These are phyloP conservation scores for Drosophila nasuta DNA, from an alignment of 1,140 invertebrate species.

Conservation along the genomic window DNA sequence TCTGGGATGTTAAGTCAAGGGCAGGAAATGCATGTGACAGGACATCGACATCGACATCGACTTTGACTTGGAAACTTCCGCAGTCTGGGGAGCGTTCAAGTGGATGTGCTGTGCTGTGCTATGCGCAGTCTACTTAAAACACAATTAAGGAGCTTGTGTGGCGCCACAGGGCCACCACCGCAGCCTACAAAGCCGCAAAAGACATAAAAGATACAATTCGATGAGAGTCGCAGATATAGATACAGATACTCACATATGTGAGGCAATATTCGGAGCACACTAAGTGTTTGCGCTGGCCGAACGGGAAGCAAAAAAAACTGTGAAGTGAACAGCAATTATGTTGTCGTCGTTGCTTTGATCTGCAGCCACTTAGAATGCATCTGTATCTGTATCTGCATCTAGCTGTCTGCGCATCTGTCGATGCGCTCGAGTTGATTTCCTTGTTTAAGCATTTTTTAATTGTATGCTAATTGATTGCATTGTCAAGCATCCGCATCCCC, in stretches of 20 bases:
- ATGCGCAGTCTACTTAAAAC: constrained; percentile 42
- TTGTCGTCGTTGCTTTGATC: constrained; percentile 79
- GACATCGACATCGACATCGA: not conserved
- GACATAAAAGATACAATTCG: constrained; percentile 66
- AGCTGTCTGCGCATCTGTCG: constrained; percentile 38
- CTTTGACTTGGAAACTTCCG: constrained; percentile 38
- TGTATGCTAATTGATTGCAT: constrained; percentile 81
- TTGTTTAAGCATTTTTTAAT: constrained; percentile 80
- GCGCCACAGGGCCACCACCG: constrained; percentile 56
- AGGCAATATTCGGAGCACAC: constrained; percentile 36
- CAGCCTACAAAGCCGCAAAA: constrained; percentile 34
- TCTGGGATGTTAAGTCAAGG: constrained; percentile 39
- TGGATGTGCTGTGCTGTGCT: constrained; percentile 40
- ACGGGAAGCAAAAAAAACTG: constrained; percentile 48
- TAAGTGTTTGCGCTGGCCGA: constrained; percentile 52
- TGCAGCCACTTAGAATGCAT: constrained; percentile 43
- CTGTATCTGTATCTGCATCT: constrained; percentile 23
- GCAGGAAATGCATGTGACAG: constrained; percentile 52
- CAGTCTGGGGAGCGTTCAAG: constrained; percentile 46
- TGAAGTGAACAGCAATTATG: constrained; percentile 80
- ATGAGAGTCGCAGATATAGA: constrained; percentile 22
- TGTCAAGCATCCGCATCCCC: constrained; percentile 48
- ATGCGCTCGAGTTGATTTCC: constrained; percentile 62
- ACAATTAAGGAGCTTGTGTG: constrained; percentile 64
- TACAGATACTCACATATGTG: constrained; percentile 23